These are phyloP conservation scores for Coracopsis vasa DNA, from an alignment of 2,113 vertebrate genomes.

Conservation along the genomic window DNA sequence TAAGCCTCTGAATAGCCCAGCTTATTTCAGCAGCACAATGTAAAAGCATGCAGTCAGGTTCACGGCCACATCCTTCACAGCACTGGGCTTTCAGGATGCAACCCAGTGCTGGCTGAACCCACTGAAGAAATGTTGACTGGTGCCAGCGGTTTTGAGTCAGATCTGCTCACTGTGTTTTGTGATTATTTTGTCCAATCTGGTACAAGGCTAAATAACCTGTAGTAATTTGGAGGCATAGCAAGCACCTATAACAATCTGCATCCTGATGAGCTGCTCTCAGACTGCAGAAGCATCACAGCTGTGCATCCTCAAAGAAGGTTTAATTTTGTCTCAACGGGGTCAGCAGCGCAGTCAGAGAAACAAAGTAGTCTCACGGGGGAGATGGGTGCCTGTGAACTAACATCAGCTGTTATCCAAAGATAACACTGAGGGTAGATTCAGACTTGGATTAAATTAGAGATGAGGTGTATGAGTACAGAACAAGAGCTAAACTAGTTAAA, in stretches of 20 bases:
- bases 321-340: not conserved
- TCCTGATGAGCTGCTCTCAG: not conserved
- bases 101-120: not conserved
- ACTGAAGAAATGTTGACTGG: not conserved
- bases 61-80: not conserved
- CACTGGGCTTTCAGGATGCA: not conserved
- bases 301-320: not conserved
- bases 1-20: not conserved
- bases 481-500: not conserved
- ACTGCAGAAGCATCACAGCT: not conserved
- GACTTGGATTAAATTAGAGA: not conserved
- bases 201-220: not conserved
- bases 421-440: not conserved
- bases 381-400: not conserved
- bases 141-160: not conserved
- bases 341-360: not conserved
- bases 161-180: accelerated
- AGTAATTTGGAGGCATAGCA: not conserved
- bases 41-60: not conserved
- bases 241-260: not conserved
- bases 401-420: not conserved
- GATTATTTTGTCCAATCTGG: not conserved
- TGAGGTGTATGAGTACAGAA: not conserved
- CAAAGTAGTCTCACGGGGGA: not conserved
- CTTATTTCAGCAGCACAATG: not conserved